phyloP scores from a whole-genome alignment of 2,113 vertebrate genomes.

The Caracal caracal region DNA sequence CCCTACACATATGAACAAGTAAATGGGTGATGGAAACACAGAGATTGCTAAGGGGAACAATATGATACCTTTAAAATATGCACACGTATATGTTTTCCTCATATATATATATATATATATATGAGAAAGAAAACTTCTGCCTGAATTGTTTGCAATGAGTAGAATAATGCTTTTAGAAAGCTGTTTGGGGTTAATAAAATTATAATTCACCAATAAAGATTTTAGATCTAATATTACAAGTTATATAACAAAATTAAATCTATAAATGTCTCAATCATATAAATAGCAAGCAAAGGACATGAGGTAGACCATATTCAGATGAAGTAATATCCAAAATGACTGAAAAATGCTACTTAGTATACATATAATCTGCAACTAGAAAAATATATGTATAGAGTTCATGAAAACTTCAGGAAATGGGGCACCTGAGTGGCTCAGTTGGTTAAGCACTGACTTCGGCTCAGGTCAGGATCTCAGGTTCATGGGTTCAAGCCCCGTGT shows the following conservation, averaged over 20 bases:
- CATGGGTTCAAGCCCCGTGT: too few species aligned
- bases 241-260: background rate
- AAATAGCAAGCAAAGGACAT: conserved; percentile 23
- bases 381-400: background rate
- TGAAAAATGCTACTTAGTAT: background rate
- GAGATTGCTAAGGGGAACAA: background rate
- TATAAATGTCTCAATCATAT: background rate
- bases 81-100: background rate
- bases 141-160: background rate
- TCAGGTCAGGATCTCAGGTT: too few species aligned
- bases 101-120: background rate
- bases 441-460: too few species aligned
- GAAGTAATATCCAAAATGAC: background rate
- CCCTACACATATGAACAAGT: background rate
- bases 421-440: too few species aligned
- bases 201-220: background rate
- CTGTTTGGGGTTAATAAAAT: background rate
- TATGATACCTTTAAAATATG: background rate
- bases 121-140: background rate
- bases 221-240: background rate
- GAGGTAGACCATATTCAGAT: background rate
- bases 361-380: background rate
- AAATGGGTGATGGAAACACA: background rate
- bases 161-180: background rate
- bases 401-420: background rate